Evolutionary conservation across 2,888 invertebrate genomes (phyloP), one percentile per base, ranked within the genome.

Genomic region (Andrena dorsata): DNA sequence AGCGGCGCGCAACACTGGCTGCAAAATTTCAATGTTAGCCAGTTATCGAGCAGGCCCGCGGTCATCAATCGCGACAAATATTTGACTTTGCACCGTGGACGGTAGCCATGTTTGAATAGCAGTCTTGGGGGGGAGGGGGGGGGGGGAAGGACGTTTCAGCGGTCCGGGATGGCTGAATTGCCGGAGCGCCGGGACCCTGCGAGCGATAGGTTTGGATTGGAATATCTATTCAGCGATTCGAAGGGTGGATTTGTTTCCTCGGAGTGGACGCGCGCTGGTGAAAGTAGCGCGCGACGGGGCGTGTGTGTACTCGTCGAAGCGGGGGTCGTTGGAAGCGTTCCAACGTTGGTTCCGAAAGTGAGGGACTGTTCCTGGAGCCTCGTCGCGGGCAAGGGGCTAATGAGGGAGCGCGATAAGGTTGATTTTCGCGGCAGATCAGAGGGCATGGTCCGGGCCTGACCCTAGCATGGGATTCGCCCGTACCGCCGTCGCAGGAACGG

Each of bases 391-490:
- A 65, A 65, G 49, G 41, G 41, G 41, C 41, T 41, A 41, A 41
- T 16, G 61, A 47, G 47, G 61, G 10, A 58, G 41, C 16, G 30
- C 73, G 65, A 74, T 70, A 74, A 80, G n/a, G 2, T 2, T 8
- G 13, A 51, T 20, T 10, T 28, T 51, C 49, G 63, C 71, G 70
- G n/a, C 16, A 71, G 65, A 66, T 66, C 61, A 28, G 32, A 41
- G 47, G 64, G 20, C 49, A 58, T 47, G 64, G 63, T 41, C 51
- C 66, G 51, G 60, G 49, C 28, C 41, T 63, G 66, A 80, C 51
- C 63, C 68, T 13, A 51, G 66, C 41, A 49, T 23, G 51, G 71
- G 71, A 64, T 69, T 64, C 68, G 63, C 56, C 71, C 70, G 41
- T 49, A 26, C 58, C 53, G 47, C 63, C 61, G 49, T 61, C 30